Conservation (phyloP, 2,113 vertebrate species). For the Eulemur macaco region DNA sequence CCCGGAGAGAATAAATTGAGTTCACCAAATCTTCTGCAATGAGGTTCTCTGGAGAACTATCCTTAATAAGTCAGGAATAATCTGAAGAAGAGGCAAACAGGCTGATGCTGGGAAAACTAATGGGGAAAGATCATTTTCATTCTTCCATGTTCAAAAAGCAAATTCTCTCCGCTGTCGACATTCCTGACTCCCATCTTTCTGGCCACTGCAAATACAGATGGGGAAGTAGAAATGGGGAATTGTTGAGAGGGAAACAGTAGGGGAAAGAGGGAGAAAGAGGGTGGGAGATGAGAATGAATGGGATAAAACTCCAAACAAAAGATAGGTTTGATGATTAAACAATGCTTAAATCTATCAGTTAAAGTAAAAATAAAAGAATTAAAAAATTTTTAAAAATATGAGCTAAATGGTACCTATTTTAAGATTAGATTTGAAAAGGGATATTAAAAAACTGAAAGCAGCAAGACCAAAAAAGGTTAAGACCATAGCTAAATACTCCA, state of each 20-base stretch:
- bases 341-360: background rate
- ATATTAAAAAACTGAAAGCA: background rate
- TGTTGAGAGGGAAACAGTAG: background rate
- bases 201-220: background rate
- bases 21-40: background rate
- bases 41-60: background rate
- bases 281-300: background rate
- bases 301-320: background rate
- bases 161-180: background rate
- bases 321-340: background rate
- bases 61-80: background rate
- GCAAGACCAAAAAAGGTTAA: background rate
- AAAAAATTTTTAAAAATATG: background rate
- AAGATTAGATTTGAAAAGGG: background rate
- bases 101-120: background rate
- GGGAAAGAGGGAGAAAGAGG: rapidly evolving
- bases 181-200: background rate
- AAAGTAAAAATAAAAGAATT: background rate
- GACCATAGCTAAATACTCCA: background rate
- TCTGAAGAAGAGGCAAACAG: background rate
- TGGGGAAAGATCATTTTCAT: background rate
- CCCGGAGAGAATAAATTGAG: background rate
- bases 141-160: background rate
- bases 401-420: background rate
- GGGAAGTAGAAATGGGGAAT: background rate